phyloP scores from a whole-genome alignment of 2,888 invertebrate genomes.

The Tenthredo distinguenda region DNA sequence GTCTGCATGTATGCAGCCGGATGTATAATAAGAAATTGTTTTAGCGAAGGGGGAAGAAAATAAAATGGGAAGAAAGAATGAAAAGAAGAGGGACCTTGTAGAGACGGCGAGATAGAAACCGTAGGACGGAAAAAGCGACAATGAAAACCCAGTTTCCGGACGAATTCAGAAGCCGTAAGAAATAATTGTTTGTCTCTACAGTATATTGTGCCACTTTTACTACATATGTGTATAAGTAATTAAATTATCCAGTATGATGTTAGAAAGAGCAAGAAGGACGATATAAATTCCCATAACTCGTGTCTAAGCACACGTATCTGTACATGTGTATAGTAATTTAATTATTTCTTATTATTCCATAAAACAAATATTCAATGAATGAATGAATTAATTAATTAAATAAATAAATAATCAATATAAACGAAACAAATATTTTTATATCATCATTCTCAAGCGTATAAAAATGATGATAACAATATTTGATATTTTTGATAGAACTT shows the following conservation, averaged over 20 bases:
- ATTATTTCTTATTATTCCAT: not conserved
- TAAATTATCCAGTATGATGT: not conserved
- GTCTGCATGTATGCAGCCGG: not conserved
- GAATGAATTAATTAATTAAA: no score
- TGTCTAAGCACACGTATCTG: not conserved
- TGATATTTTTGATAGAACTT: not conserved
- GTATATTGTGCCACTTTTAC: not conserved
- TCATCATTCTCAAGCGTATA: not conserved
- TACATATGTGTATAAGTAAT: not conserved
- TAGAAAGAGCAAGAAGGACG: not conserved
- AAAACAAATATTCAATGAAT: not conserved
- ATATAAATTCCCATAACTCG: not conserved
- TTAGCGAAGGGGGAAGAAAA: not conserved
- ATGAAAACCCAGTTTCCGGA: slow-evolving; percentile 24
- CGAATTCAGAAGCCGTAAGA: slow-evolving; percentile 9
- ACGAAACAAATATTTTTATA: not conserved
- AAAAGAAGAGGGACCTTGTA: not conserved
- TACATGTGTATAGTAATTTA: not conserved
- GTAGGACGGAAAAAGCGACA: not conserved
- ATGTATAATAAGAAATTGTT: not conserved
- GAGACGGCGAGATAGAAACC: not conserved
- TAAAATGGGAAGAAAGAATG: not conserved
- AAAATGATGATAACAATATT: not conserved
- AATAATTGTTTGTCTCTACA: not conserved
- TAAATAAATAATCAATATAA: not conserved